Percentiles rank a stretch among this genome's conserved stretches.
phyloP scores from a whole-genome alignment of 2,113 vertebrate genomes.

The Potamarius usumacintae region DNA sequence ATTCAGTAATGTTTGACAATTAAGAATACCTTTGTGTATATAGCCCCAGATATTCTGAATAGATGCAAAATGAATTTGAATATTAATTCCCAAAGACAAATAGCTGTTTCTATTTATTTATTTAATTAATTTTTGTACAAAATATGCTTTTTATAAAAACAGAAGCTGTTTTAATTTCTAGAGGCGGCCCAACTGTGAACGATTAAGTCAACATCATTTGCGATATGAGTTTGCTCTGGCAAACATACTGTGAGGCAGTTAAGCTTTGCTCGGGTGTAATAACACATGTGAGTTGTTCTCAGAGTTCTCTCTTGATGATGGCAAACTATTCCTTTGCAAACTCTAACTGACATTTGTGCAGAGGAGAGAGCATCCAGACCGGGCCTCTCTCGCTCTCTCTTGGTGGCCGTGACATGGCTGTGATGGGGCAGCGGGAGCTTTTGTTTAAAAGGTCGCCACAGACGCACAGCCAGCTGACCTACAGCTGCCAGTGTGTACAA shows the following conservation, averaged over 20 bases:
- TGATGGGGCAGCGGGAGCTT: slow-evolving; percentile 29
- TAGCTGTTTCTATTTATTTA: not conserved
- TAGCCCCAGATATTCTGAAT: not conserved
- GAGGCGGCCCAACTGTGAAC: too few relatives aligned
- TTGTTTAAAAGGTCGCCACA: slow-evolving; percentile 37
- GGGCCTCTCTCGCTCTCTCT: not conserved
- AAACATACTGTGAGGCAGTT: not conserved
- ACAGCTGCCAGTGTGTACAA: slow-evolving; percentile 49
- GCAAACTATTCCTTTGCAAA: slow-evolving; percentile 12
- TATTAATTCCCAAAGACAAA: not conserved
- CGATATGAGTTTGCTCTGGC: not conserved
- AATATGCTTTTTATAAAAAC: not conserved
- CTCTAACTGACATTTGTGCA: slow-evolving; percentile 20
- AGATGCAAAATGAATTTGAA: not conserved
- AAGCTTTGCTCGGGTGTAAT: not conserved
- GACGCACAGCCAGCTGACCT: slow-evolving; percentile 46
- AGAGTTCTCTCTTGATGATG: not conserved
- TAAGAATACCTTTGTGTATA: not conserved
- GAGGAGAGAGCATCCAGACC: not conserved
- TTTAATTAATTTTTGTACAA: not conserved
- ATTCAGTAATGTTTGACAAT: not conserved
- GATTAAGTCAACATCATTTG: not conserved
- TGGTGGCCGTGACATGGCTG: slow-evolving; percentile 3
- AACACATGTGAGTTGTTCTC: slow-evolving; percentile 6
- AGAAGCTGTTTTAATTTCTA: not conserved